Base-by-base conservation (phyloP, 2,888 invertebrate species). In the Meganola albula region DNA sequence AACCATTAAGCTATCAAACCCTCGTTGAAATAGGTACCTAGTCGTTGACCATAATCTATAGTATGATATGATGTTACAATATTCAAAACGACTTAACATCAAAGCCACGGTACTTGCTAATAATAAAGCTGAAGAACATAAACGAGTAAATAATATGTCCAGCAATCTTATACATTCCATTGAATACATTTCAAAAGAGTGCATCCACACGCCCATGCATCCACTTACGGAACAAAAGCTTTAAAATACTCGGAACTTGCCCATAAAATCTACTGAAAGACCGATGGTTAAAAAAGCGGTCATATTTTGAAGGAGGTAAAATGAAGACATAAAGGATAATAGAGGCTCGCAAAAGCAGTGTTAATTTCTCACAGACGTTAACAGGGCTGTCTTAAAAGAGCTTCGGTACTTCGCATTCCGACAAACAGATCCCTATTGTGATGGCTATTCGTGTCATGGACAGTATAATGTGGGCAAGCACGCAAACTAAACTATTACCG, bases 341-440 rank as follows among this genome's bases (percentile, higher is more conserved):
- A 50, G 55, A 44, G 57, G 58, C 60, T 61, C 57, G 63, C 66
- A 61, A 68, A 68, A 62, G 57, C 55, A 58, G 65, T 67, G 78
- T 70, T 77, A 78, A 77, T 77, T 73, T 67, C 55, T 56, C 48
- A 53, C 63, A 53, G 54, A 63, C 63, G 76, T 77, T 76, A 77
- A 74, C 76, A 66, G 55, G 43, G 52, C 49, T 48, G 44, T 68
- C 63, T 62, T 74, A 74, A 74, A 55, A 53, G 55, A 58, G 54
- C 58, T 55, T 62, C 54, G 58, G 50, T 63, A 58, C 61, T 63
- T 20, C 20, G 8, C 51, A 61, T 54, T 37, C 54, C 46, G 42
- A 50, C 64, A 63, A 60, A 71, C 73, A 69, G 66, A 61, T 58
- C 58, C 50, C 62, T 58, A 70, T 74, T 76, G 73, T 74, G 46